Conservation (phyloP, 2,888 invertebrate genomes). For the Melitaea athalia region DNA sequence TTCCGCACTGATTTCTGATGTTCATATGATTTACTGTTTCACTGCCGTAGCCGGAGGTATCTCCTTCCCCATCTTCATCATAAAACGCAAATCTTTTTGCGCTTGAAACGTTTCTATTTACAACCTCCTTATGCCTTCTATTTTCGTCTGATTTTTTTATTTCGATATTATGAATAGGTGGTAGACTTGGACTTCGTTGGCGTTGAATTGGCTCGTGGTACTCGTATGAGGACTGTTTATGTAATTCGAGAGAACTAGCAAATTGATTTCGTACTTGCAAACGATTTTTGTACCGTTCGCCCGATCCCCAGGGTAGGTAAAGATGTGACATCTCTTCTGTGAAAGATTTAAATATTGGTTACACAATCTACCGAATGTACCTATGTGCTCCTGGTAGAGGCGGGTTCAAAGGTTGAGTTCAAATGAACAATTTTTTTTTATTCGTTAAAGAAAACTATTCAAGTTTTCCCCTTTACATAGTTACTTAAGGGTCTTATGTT, state of each 20-base stretch:
- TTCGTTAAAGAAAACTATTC: constrained; percentile 55
- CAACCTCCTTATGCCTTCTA: constrained; percentile 55
- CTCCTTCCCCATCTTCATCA: constrained; percentile 84
- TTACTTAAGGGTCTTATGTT: constrained; percentile 69
- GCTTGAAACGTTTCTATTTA: constrained; percentile 70
- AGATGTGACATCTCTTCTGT: constrained; percentile 91
- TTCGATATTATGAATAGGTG: constrained; percentile 82
- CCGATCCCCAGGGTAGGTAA: constrained; percentile 89
- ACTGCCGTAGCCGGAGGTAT: constrained; percentile 92
- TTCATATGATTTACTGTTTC: constrained; percentile 85
- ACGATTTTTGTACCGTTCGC: constrained; percentile 71
- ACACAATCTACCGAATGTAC: constrained; percentile 25
- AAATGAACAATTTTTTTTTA: constrained; percentile 58
- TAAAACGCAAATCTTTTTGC: constrained; percentile 75
- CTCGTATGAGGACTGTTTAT: constrained; percentile 70
- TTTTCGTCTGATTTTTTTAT: constrained; percentile 62
- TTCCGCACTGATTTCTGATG: constrained; percentile 52
- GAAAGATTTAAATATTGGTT: constrained; percentile 50
- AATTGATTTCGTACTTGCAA: constrained; percentile 74
- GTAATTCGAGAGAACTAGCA: constrained; percentile 73
- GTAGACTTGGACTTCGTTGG: constrained; percentile 86
- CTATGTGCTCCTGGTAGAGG: constrained; percentile 17
- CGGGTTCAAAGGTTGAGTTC: constrained; percentile 51
- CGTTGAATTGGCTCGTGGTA: constrained; percentile 72
- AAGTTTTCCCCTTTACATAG: constrained; percentile 59